Base-by-base conservation (phyloP, 2,888 invertebrate genomes). In the Lithosia quadra region DNA sequence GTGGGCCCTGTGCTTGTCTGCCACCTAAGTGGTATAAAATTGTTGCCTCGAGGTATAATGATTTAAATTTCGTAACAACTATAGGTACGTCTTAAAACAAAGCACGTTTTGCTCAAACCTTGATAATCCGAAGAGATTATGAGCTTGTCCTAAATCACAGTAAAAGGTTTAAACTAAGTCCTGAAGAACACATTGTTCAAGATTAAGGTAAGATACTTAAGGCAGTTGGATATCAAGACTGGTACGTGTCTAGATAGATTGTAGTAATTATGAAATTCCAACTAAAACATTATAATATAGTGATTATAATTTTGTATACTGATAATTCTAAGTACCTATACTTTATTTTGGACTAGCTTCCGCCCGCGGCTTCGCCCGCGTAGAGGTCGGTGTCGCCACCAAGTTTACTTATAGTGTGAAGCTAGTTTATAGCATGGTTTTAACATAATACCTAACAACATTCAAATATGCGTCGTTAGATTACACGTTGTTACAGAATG, bases 41-140 rank as follows among this genome's bases (percentile, higher is more conserved):
- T 28, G n/a, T n/a, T 10, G 10, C 34, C 5, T 34, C 10, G 10
- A n/a, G n/a, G n/a, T n/a, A n/a, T 34, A 49, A 49, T 24, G 10
- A 18, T 59, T 21, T 34, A 36, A 21, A 36, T 59, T 60, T 13
- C 22, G 0, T 22, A 34, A 13, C 21, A 2, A 13, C 21, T 36
- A 22, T n/a, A 60, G 22, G 9, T 60, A 2, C 36, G 2, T 22
- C 36, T 22, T 13, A 0, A 60, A 21, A 56, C 28, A 22, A 56
- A 18, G 24, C 24, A 11, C 15, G 18, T 22, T 21, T 60, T 60
- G 36, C 36, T 60, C 2, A 36, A 60, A 36, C 36, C 59, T 36
- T 60, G 21, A 36, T 36, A 60, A 60, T 60, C 59, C 36, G 13
- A 22, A 36, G 36, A 60, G 36, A 22, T 36, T 22, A 36, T 60